Evolutionary conservation across 2,888 invertebrate species (phyloP), one percentile per base, ranked within the genome.

Genomic region (Lottia scabra): DNA sequence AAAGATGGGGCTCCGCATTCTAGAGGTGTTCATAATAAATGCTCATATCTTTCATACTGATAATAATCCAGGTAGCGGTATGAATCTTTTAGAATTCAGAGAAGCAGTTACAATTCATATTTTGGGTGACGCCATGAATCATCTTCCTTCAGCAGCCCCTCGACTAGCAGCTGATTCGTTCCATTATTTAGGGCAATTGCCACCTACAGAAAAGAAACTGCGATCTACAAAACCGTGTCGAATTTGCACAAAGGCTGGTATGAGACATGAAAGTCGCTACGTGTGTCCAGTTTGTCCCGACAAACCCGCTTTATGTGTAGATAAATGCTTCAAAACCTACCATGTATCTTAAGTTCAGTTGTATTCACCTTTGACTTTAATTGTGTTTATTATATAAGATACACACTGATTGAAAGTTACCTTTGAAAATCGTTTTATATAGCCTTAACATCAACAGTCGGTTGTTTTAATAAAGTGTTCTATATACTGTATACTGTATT

Each of bases 1-100:
- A 62, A 74, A 74, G 27, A 66, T 30, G 5, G n/a, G 30, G 2
- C 30, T 30, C 5, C 30, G 5, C 5, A 30, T 30, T 5, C 45
- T 74, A 13, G 74, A 74, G 44, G 64, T 72, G 15, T 23, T 12
- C 15, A 44, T 68, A 12, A n/a, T 74, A 63, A 72, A 74, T 44
- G 68, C 74, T 15, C 48, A 68, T 44, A 68, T 71, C 65, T n/a
- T 74, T 56, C 68, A 74, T 66, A 71, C 67, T 56, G 68, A 68
- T 0, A 26, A 27, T n/a, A 30, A 43, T 38, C n/a, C 30, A 62
- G 67, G n/a, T 30, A 19, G n/a, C n/a, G n/a, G n/a, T n/a, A 71
- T 67, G 67, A 71, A 12, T 5, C 23, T 74, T 12, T 63, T 74
- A 62, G 38, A 63, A 56, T 68, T 71, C 44, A 64, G 74, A 4